A percentile compares a stretch with the other conserved stretches of the same genome.
Evolutionary conservation across 2,797 vertebrate species (phyloP).

Genomic region (Schizopygopsis pylzovi): DNA sequence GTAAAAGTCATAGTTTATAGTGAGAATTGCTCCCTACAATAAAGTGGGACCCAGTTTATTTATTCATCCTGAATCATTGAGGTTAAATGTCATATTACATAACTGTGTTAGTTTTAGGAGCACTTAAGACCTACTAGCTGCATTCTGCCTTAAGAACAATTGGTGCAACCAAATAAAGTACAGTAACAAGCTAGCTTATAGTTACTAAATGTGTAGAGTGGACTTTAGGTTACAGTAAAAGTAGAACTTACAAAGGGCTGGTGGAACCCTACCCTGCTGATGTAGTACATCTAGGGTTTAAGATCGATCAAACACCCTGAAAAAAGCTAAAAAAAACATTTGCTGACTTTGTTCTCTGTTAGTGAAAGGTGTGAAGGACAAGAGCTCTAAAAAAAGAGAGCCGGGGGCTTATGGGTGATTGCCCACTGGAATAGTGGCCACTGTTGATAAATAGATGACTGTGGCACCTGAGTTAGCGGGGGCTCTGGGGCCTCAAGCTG

Average conservation of each 20-base stretch:
- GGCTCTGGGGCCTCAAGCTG: constrained; percentile 67
- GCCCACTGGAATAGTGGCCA: constrained; percentile 68
- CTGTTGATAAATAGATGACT: constrained; percentile 74
- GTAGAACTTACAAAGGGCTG: neutral
- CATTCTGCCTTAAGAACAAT: neutral
- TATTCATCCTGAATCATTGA: neutral
- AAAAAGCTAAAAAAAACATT: constrained; percentile 6
- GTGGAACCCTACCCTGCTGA: neutral
- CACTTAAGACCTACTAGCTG: neutral
- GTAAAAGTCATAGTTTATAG: neutral
- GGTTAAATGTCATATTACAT: neutral
- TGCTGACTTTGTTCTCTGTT: constrained; percentile 56
- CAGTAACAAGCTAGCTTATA: neutral
- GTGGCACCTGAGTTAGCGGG: constrained; percentile 72
- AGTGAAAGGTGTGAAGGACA: constrained; percentile 77
- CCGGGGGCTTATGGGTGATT: constrained; percentile 62
- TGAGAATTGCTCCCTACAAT: neutral
- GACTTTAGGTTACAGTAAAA: neutral
- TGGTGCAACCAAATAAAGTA: neutral
- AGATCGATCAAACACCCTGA: neutral
- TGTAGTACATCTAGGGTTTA: neutral
- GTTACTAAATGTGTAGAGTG: neutral
- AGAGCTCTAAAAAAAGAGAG: constrained; percentile 72
- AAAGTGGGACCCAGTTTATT: neutral
- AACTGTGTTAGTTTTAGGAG: neutral